Evolutionary conservation across 23 tunicate species (phyloP).

Genomic region (Oikopleura vanhoeffeni): DNA sequence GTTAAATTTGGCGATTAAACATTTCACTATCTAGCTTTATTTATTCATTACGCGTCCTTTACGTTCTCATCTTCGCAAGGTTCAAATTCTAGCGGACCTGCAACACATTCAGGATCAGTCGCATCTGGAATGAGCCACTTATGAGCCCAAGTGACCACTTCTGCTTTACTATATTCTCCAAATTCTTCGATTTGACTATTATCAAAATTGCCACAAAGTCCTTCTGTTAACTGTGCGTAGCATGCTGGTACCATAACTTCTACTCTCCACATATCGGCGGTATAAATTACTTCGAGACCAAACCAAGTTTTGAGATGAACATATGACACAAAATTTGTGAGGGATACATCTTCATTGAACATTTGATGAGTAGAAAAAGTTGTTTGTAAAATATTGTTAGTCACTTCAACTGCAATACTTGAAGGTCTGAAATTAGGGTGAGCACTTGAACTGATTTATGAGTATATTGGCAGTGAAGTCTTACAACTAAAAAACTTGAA

Average conservation of each 20-base stretch:
- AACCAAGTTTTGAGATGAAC: background rate
- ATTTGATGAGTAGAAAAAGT: too few relatives aligned
- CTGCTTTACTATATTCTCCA: constrained; percentile 6
- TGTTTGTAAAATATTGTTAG: too few relatives aligned
- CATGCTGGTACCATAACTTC: background rate
- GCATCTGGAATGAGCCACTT: constrained; percentile 16
- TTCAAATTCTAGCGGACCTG: background rate
- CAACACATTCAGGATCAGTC: background rate
- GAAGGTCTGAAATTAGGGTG: too few relatives aligned
- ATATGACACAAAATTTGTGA: too few relatives aligned
- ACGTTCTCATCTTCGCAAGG: background rate
- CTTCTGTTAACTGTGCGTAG: background rate
- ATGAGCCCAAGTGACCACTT: constrained; percentile 15
- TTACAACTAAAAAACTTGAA: too few relatives aligned
- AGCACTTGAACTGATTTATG: too few relatives aligned
- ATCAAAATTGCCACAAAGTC: constrained; percentile 25
- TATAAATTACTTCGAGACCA: background rate
- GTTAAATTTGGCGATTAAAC: too few relatives aligned
- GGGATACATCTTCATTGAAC: too few relatives aligned
- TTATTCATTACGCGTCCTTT: background rate
- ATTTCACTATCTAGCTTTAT: too few relatives aligned
- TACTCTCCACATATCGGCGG: background rate
- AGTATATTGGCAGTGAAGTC: too few relatives aligned
- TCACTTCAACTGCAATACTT: too few relatives aligned
- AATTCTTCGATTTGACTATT: background rate